These are phyloP conservation scores for Musca domestica DNA, from an alignment of 1,140 invertebrate genomes.

Conservation along the genomic window DNA sequence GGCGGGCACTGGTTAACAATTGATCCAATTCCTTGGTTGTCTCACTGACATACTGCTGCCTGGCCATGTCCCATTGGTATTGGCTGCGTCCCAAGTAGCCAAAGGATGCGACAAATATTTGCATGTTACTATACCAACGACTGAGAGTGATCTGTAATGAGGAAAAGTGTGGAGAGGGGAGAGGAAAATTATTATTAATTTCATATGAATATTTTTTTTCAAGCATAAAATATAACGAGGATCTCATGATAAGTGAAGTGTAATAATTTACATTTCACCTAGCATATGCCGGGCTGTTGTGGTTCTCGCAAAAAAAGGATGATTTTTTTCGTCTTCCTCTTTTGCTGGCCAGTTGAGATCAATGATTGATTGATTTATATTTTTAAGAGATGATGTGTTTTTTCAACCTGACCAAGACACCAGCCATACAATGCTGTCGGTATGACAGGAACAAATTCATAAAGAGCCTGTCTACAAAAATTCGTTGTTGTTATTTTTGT, in stretches of 20 bases:
- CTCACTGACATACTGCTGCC: conserved; percentile 31
- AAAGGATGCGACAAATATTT: conserved; percentile 44
- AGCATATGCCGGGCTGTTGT: not conserved
- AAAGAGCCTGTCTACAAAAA: no score
- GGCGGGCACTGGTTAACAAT: conserved; percentile 36
- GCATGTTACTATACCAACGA: conserved; percentile 46
- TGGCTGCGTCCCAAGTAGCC: conserved; percentile 40
- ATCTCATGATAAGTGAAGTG: not conserved
- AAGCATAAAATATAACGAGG: not conserved
- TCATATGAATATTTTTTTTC: not conserved
- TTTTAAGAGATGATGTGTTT: conserved; percentile 1
- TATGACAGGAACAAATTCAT: not conserved
- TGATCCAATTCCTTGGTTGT: conserved; percentile 38
- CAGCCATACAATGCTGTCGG: not conserved
- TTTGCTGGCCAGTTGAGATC: not conserved
- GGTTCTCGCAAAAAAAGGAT: not conserved
- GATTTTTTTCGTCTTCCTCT: not conserved
- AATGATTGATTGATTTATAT: conserved; percentile 21
- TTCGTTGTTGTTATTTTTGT: no score
- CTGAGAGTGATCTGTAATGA: conserved; percentile 36
- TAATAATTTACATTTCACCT: not conserved
- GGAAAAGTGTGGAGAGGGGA: no score
- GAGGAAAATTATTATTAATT: conserved; percentile 4
- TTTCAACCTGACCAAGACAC: not conserved
- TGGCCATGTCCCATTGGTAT: conserved; percentile 39